Percentiles rank a stretch among this genome's conserved stretches.
These are phyloP conservation scores for Pseudomyrmex gracilis DNA, from an alignment of 1,140 invertebrate species.

Conservation along the genomic window DNA sequence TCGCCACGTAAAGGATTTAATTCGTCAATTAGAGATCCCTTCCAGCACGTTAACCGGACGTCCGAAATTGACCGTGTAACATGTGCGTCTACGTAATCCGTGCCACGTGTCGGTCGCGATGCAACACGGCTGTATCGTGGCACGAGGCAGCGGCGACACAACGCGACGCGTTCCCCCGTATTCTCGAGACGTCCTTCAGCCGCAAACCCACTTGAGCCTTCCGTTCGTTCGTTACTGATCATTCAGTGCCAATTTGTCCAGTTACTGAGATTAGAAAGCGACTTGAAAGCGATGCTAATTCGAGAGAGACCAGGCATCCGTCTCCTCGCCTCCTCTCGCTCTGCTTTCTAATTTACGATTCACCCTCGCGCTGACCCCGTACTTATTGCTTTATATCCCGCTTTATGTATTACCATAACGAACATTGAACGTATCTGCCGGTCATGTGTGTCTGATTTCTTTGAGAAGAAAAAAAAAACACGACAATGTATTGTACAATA, in stretches of 20 bases:
- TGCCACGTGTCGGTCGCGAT: slow-evolving; percentile 80
- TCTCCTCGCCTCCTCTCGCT: slow-evolving; percentile 25
- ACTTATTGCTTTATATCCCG: slow-evolving; percentile 69
- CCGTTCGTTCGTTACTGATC: slow-evolving; percentile 75
- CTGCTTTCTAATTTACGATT: slow-evolving; percentile 77
- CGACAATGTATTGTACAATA: neutral
- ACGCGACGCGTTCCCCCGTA: slow-evolving; percentile 54
- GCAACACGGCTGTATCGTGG: slow-evolving; percentile 12
- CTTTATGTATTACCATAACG: slow-evolving; percentile 71
- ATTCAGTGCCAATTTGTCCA: slow-evolving; percentile 78
- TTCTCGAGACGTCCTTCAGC: slow-evolving; percentile 59
- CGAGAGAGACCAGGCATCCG: slow-evolving; percentile 16
- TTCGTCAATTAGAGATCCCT: slow-evolving; percentile 61
- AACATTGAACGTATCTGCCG: slow-evolving; percentile 28
- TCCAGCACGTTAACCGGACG: slow-evolving; percentile 68
- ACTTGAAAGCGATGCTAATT: slow-evolving; percentile 83
- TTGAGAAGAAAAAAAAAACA: slow-evolving; percentile 18
- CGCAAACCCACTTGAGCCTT: slow-evolving; percentile 73
- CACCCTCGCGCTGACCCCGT: slow-evolving; percentile 68
- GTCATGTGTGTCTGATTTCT: slow-evolving; percentile 35
- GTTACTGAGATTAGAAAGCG: slow-evolving; percentile 80
- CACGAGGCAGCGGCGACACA: slow-evolving; percentile 45
- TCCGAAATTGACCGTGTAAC: slow-evolving; percentile 83
- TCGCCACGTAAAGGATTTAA: slow-evolving; percentile 34
- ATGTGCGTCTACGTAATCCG: slow-evolving; percentile 78